phyloP scores from a whole-genome alignment of 23 tunicate genomes.

The Trididemnum nubilum region DNA sequence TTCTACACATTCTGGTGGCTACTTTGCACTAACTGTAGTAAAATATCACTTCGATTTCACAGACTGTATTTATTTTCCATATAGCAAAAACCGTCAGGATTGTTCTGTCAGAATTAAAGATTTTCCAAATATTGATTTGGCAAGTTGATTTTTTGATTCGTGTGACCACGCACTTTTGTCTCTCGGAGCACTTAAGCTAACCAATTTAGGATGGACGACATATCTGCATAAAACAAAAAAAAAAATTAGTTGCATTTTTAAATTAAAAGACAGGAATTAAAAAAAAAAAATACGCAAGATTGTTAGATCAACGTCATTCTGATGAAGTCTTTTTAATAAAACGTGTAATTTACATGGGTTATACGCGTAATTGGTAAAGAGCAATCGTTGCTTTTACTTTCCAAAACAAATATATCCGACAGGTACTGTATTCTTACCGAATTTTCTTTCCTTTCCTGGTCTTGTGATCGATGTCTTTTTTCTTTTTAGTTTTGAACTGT shows the following conservation, averaged over 20 bases:
- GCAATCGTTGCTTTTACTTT: too few species aligned
- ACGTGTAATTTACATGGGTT: too few species aligned
- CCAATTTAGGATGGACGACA: constrained; percentile 64
- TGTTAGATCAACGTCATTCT: too few species aligned
- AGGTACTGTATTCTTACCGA: constrained; percentile 27
- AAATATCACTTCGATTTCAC: too few species aligned
- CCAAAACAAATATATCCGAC: too few species aligned
- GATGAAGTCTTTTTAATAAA: too few species aligned
- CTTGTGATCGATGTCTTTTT: constrained; percentile 76
- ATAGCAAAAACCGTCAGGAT: neutral
- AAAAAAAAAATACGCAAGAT: too few species aligned
- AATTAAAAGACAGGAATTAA: too few species aligned
- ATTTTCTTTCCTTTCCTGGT: constrained; percentile 86
- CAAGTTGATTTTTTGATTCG: constrained; percentile 63
- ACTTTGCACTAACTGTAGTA: too few species aligned
- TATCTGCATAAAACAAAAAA: constrained; percentile 41
- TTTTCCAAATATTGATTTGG: constrained; percentile 65
- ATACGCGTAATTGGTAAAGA: too few species aligned
- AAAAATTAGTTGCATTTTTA: neutral
- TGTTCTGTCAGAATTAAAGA: neutral
- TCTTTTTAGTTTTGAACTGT: constrained; percentile 55
- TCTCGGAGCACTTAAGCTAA: constrained; percentile 69
- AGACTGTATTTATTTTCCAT: too few species aligned
- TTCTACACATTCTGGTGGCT: too few species aligned
- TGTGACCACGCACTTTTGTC: constrained; percentile 66